phyloP scores from a whole-genome alignment of 1,140 invertebrate species.

The Drosophila novamexicana region DNA sequence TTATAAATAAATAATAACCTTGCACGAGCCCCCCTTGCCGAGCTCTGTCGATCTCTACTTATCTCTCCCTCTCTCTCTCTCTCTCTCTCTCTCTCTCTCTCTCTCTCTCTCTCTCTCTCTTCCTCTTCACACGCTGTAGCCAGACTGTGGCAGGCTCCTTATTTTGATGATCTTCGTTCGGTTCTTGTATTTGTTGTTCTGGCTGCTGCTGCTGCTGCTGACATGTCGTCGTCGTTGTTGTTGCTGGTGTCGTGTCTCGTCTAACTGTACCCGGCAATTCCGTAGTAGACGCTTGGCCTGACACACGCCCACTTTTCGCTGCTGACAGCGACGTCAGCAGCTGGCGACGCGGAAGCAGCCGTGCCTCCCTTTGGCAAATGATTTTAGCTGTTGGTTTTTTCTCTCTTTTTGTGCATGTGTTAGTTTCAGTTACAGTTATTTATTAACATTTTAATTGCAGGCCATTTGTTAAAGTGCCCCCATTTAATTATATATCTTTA shows the following conservation, averaged over 20 bases:
- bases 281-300: slow-evolving; percentile 39
- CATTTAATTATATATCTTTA: slow-evolving; percentile 9
- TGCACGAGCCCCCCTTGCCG: slow-evolving; percentile 32
- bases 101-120: neutral
- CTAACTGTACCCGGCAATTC: slow-evolving; percentile 47
- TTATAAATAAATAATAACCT: slow-evolving; percentile 78
- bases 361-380: slow-evolving; percentile 53
- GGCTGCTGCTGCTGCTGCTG: neutral
- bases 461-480: slow-evolving; percentile 1
- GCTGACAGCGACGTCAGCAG: slow-evolving; percentile 24
- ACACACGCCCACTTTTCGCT: slow-evolving; percentile 51
- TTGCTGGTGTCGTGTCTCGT: slow-evolving; percentile 7
- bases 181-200: slow-evolving; percentile 12
- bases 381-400: neutral
- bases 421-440: slow-evolving; percentile 22
- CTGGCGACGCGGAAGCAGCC: slow-evolving; percentile 67
- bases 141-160: slow-evolving; percentile 31
- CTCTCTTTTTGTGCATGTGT: slow-evolving; percentile 4
- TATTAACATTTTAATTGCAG: slow-evolving; percentile 15
- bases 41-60: slow-evolving; percentile 1
- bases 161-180: slow-evolving; percentile 5
- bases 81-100: neutral
- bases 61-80: slow-evolving; percentile 7
- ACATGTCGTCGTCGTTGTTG: slow-evolving; percentile 3
- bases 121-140: neutral